A percentile compares a stretch with the other conserved stretches of the same genome.
phyloP scores from a whole-genome alignment of 2,888 invertebrate genomes.

The Drosophila sordidapex region DNA sequence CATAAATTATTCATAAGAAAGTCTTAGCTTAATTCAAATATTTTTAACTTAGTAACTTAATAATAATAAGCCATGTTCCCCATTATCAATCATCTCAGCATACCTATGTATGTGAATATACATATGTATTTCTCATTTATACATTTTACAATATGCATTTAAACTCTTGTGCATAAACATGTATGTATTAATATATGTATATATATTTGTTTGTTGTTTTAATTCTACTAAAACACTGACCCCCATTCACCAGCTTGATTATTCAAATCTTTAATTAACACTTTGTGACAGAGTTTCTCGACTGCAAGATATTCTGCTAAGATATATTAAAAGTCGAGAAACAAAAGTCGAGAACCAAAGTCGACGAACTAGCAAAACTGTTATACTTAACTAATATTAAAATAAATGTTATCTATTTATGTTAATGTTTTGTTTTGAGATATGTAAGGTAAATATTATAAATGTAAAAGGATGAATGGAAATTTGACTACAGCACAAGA shows the following conservation, averaged over 20 bases:
- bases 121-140: neutral
- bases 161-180: neutral
- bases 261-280: neutral
- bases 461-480: neutral
- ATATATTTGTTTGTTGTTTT: neutral
- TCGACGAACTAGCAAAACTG: neutral
- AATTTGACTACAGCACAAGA: neutral
- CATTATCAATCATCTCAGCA: constrained; percentile 1
- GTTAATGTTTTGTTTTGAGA: neutral
- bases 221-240: neutral
- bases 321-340: neutral
- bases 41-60: constrained; percentile 19
- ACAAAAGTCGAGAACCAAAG: neutral
- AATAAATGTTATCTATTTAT: neutral
- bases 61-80: neutral
- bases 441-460: neutral
- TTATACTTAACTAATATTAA: neutral
- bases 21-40: constrained; percentile 19
- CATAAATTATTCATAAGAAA: constrained; percentile 36
- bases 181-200: neutral
- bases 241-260: neutral
- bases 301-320: neutral
- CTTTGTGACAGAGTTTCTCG: neutral
- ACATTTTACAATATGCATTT: neutral
- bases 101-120: neutral